Evolutionary conservation across 2,113 vertebrate genomes (phyloP), one percentile per base, ranked within the genome.

Genomic region (Corythornis cristatus): DNA sequence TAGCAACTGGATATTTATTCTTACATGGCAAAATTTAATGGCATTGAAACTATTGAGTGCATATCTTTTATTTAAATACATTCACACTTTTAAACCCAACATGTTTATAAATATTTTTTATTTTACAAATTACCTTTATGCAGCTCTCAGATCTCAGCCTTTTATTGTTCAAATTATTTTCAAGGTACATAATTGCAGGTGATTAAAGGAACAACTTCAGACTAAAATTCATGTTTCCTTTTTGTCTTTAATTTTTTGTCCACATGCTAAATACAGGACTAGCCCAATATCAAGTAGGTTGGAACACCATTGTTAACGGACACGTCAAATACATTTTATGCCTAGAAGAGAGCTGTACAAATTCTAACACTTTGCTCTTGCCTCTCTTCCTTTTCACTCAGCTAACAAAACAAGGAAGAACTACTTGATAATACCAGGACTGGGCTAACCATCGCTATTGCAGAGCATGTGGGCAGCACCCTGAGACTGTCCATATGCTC

Each of bases 1-100:
- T 57, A 94, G 90, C 86, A 94, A 94, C 40, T 90, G 67, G 65
- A 65, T 73, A 78, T 93, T 88, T 96, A 70, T 89, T 91, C 57
- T 70, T 83, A 76, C 40, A n/a, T 26, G 53, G n/a, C 31, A 81
- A 88, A 68, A 57, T 83, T 94, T 58, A 79, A 70, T 53, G 29
- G 51, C 64, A 87, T 43, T 82, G 68, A 83, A 80, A 79, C 35
- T 71, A 1, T n/a, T 42, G 83, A 90, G 20, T 65, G 43, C 9
- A 7, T 35, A 67, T 13, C 20, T 87, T 87, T 50, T 17, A 76
- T 76, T 85, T 61, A 89, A 86, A 91, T 37, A 51, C 11, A 61
- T n/a, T 60, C 48, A 54, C 11, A 51, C 11, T 85, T 93, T 42
- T 25, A 88, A 93, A 93, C 1, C 15, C 31, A 43, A 26, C 29